A percentile compares a stretch with the other conserved stretches of the same genome.
Conservation (phyloP, 30 jellyfish, hydroid and myxozoan genomes). For the Catostylus mosaicus region DNA sequence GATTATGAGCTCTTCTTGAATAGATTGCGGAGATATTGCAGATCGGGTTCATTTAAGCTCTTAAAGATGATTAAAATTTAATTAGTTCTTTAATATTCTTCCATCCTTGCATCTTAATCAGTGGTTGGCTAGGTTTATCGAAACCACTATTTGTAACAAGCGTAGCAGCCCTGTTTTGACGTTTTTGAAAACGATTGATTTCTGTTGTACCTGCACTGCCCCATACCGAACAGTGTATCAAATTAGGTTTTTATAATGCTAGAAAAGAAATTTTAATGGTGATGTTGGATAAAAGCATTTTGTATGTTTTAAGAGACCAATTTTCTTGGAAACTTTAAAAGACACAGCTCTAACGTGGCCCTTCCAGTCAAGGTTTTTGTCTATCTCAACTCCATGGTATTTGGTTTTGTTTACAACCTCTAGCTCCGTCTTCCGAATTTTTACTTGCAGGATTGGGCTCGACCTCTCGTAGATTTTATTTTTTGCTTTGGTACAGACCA, state of each 20-base stretch:
- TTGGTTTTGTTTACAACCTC: not conserved
- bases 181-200: conserved; percentile 15
- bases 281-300: not conserved
- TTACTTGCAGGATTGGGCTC: not conserved
- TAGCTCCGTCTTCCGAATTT: not conserved
- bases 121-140: too few species aligned
- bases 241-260: not conserved
- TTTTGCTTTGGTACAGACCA: not conserved
- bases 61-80: conserved; percentile 2
- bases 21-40: too few species aligned
- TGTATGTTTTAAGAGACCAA: not conserved
- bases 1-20: too few species aligned
- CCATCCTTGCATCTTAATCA: conserved; percentile 2
- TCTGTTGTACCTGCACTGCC: conserved; percentile 23
- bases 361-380: not conserved
- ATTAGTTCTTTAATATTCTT: conserved; percentile 11
- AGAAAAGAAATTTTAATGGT: too few species aligned
- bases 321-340: not conserved
- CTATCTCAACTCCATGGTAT: not conserved
- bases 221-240: conserved; percentile 7
- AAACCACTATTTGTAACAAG: conserved; percentile 12
- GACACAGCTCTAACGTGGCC: conserved; percentile 1
- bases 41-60: too few species aligned
- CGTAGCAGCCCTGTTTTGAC: conserved; percentile 28
- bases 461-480: not conserved